Evolutionary conservation across 1,140 invertebrate genomes (phyloP), one percentile per base, ranked within the genome.

Genomic region (Drosophila lacertosa): DNA sequence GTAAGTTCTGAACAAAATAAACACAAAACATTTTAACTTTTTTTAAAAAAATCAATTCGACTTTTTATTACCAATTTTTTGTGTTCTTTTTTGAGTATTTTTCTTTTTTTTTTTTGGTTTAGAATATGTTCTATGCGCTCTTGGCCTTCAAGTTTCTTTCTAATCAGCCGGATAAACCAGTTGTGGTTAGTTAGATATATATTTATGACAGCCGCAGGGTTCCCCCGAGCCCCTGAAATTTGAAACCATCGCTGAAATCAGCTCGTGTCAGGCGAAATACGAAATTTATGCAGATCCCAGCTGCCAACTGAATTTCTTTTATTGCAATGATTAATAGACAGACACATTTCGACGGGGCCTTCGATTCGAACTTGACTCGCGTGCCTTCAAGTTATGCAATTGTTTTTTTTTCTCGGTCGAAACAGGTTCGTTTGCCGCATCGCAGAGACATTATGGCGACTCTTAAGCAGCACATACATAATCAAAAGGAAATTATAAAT

Each of bases 381-480:
- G 62, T 71, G 68, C 60, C 39, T 29, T 35, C 33, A 22, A 47
- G 64, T 86, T 84, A 86, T 86, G 73, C 77, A 81, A 84, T 59
- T 44, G 47, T 39, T 58, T 59, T 67, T 53, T 16, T n/a, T 37
- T 20, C 26, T 32, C n/a, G n/a, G 7, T 6, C 6, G 3, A 15
- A 2, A 73, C 71, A 53, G 26, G 66, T 83, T 75, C 37, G 54
- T 68, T 62, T 32, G 9, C 3, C 51, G 18, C 18, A 42, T 11
- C 24, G 40, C 66, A 54, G 77, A 86, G 81, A 86, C 81, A 74
- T 68, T 32, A 37, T 86, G 81, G 81, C 81, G 81, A 63, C 81
- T 13, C 15, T n/a, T 7, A 54, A 20, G 44, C 42, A 40, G 37
- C 62, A 60, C 67, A 50, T 44, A 60, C 67, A 50, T 44, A 63